These are phyloP conservation scores for Dermatophagoides farinae DNA, from an alignment of 1,140 invertebrate species.

Conservation along the genomic window DNA sequence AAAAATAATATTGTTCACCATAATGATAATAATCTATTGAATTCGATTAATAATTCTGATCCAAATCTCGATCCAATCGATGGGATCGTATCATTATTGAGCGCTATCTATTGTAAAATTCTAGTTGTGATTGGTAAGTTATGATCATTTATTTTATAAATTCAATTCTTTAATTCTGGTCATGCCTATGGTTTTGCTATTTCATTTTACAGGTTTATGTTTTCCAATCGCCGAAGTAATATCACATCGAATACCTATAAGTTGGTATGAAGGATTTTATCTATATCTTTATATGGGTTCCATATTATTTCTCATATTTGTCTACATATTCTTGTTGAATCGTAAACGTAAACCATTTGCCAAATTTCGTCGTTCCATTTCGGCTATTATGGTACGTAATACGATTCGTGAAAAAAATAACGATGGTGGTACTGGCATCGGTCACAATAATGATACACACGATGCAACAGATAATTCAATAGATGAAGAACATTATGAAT, in stretches of 20 bases:
- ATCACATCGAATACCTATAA: conserved; percentile 24
- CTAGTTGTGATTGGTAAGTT: conserved; percentile 62
- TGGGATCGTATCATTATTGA: conserved; percentile 59
- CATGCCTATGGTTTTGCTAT: neutral
- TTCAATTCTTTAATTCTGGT: neutral
- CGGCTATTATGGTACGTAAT: neutral
- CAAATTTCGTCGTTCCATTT: neutral
- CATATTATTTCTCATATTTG: conserved; percentile 64
- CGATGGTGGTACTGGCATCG: neutral
- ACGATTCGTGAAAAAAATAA: neutral
- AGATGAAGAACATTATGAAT: neutral
- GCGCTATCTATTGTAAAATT: conserved; percentile 77
- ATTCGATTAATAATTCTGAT: neutral
- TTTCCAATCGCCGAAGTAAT: conserved; percentile 53
- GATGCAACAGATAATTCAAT: neutral
- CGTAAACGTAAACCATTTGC: conserved; percentile 2
- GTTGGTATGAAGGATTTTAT: conserved; percentile 46
- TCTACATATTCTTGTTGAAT: conserved; percentile 46
- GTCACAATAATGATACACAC: neutral
- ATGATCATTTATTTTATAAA: neutral
- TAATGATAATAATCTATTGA: no score
- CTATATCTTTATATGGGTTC: conserved; percentile 70
- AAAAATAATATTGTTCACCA: no score
- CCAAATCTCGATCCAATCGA: conserved; percentile 34
- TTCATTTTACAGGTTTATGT: conserved; percentile 33